Percentiles rank a stretch among this genome's conserved stretches.
These are phyloP conservation scores for Samia ricini DNA, from an alignment of 1,140 invertebrate genomes.

Conservation along the genomic window DNA sequence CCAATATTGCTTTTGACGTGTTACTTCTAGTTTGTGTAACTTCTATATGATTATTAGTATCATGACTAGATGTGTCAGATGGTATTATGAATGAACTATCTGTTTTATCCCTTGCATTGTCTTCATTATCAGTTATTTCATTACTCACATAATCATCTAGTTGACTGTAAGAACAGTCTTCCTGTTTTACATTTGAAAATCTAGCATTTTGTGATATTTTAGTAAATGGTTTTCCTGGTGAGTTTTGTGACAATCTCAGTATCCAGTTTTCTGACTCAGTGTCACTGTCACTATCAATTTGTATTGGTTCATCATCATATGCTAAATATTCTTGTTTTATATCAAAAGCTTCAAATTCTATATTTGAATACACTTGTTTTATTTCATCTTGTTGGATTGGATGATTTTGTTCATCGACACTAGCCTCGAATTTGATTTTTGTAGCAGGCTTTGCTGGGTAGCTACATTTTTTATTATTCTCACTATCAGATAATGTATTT, in stretches of 20 bases:
- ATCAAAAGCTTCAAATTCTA: slow-evolving; percentile 58
- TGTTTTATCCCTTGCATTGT: slow-evolving; percentile 38
- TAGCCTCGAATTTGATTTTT: slow-evolving; percentile 41
- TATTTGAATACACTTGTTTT: slow-evolving; percentile 46
- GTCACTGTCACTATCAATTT: slow-evolving; percentile 63
- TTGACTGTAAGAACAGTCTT: slow-evolving; percentile 62
- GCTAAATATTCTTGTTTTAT: slow-evolving; percentile 61
- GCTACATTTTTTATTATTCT: slow-evolving; percentile 17
- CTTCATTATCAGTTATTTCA: slow-evolving; percentile 20
- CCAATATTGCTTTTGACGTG: too few relatives aligned
- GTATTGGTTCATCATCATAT: slow-evolving; percentile 56
- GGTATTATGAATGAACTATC: slow-evolving; percentile 43
- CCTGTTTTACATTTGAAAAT: slow-evolving; percentile 22
- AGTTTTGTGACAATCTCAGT: slow-evolving; percentile 56
- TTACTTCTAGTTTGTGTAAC: background rate
- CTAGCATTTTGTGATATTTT: slow-evolving; percentile 26
- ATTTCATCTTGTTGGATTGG: slow-evolving; percentile 16
- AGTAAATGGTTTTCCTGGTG: slow-evolving; percentile 50
- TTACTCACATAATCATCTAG: slow-evolving; percentile 40
- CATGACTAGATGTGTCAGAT: slow-evolving; percentile 6
- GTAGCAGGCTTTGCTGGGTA: slow-evolving; percentile 18
- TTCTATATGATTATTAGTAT: background rate
- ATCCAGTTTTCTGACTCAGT: slow-evolving; percentile 60
- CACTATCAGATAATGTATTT: slow-evolving; percentile 39
- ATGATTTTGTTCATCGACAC: slow-evolving; percentile 21